Evolutionary conservation across 1,140 invertebrate genomes (phyloP).

Genomic region (Rhyzopertha dominica): DNA sequence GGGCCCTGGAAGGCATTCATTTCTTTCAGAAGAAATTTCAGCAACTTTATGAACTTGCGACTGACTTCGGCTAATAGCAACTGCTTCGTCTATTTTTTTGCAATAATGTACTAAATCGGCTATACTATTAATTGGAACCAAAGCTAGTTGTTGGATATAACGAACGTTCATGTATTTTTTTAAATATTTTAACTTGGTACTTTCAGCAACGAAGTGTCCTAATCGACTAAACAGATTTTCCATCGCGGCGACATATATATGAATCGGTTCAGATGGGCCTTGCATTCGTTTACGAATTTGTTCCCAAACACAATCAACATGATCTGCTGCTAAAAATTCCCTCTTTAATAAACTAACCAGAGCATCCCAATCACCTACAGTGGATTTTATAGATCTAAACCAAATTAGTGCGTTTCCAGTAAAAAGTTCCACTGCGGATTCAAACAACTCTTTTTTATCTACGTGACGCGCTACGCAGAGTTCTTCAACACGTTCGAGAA

Average conservation of each 20-base stretch:
- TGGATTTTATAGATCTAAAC: constrained; percentile 25
- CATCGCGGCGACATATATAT: constrained; percentile 36
- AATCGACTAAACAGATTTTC: constrained; percentile 28
- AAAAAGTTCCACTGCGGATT: constrained; percentile 31
- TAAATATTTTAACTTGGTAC: no score
- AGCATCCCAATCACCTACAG: constrained; percentile 27
- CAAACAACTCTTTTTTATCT: constrained; percentile 5
- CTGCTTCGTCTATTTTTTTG: no score
- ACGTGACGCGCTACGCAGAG: constrained; percentile 2
- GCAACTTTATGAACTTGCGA: no score
- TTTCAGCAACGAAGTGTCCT: no score
- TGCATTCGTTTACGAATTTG: constrained; percentile 36
- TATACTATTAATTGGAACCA: no score
- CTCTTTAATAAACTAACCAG: constrained; percentile 17
- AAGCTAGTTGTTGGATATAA: no score
- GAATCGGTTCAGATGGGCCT: constrained; percentile 30
- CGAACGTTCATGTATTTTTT: no score
- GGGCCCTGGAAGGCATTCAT: no score
- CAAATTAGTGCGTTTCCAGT: constrained; percentile 35
- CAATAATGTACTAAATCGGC: no score
- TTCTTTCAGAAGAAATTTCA: no score
- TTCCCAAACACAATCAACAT: constrained; percentile 30
- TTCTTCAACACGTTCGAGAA: constrained; percentile 13
- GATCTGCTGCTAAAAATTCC: constrained; percentile 32
- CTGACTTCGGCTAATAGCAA: no score